Conservation (phyloP, 2,888 invertebrate genomes). For the Parnassius glacialis region DNA sequence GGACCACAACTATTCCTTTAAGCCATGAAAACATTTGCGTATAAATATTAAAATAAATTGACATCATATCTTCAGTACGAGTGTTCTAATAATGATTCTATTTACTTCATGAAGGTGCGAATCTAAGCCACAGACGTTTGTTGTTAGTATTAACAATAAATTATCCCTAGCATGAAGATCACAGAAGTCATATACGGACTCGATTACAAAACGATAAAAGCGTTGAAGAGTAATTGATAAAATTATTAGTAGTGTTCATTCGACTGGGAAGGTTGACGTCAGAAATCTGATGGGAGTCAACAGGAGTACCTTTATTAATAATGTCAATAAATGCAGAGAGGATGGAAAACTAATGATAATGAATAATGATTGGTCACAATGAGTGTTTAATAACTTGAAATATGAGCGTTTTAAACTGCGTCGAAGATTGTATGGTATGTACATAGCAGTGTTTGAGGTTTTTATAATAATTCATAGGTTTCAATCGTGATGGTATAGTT, state of each 20-base stretch:
- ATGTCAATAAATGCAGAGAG: conserved; percentile 29
- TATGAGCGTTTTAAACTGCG: conserved; percentile 13
- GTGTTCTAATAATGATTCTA: no score
- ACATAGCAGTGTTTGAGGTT: not conserved
- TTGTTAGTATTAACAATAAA: not conserved
- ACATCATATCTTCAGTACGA: no score
- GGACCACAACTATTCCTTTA: no score
- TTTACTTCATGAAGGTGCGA: no score
- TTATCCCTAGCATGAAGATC: conserved; percentile 4
- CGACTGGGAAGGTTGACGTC: conserved; percentile 60
- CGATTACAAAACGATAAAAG: conserved; percentile 31
- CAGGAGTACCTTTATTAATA: conserved; percentile 51
- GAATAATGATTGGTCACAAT: conserved; percentile 34
- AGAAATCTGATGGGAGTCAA: conserved; percentile 52
- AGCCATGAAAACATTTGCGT: no score
- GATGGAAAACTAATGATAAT: conserved; percentile 35
- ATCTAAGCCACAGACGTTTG: not conserved
- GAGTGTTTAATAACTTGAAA: conserved; percentile 31
- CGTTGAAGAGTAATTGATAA: conserved; percentile 46
- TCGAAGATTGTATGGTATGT: conserved; percentile 2
- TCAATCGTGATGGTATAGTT: no score
- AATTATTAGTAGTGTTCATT: conserved; percentile 43
- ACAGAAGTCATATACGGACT: conserved; percentile 4
- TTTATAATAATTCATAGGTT: no score
- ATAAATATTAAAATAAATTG: no score